A percentile compares a stretch with the other conserved stretches of the same genome.
Conservation (phyloP, 2,113 vertebrate genomes). For the Prietella phreatophila region DNA sequence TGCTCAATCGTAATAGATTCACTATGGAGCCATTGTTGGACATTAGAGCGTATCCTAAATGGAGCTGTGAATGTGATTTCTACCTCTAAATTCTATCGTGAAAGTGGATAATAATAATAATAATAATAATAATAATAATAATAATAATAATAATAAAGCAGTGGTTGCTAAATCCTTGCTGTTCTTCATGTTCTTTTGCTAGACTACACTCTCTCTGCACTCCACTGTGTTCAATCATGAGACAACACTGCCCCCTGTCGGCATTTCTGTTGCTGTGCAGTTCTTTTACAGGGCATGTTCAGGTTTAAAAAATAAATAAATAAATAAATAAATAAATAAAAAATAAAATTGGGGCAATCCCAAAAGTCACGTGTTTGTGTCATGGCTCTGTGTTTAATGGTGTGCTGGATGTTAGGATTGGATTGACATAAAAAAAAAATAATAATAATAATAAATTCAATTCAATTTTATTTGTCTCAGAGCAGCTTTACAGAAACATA, state of each 20-base stretch:
- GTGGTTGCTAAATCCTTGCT: conserved; percentile 60
- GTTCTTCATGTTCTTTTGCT: conserved; percentile 63
- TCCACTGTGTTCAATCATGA: conserved; percentile 58
- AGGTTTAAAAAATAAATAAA: not conserved
- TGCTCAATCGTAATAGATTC: not conserved
- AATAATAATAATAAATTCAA: no score
- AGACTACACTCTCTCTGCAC: conserved; percentile 46
- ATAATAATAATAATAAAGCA: conserved; percentile 35
- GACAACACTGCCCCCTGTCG: conserved; percentile 77
- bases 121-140: not conserved
- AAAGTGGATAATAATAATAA: conserved; percentile 28
- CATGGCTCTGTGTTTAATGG: not conserved
- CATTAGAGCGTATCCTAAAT: not conserved
- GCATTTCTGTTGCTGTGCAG: conserved; percentile 10
- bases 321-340: no score
- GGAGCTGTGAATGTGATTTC: conserved; percentile 64
- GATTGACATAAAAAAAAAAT: not conserved
- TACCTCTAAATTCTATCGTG: conserved; percentile 58
- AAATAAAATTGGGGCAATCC: no score
- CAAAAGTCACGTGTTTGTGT: not conserved
- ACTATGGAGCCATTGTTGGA: not conserved
- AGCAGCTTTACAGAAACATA: no score
- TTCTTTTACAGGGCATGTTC: not conserved
- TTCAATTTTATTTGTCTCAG: no score
- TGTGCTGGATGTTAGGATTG: not conserved